Conservation (phyloP, 2,797 vertebrate species). For the Acrossocheilus fasciatus region DNA sequence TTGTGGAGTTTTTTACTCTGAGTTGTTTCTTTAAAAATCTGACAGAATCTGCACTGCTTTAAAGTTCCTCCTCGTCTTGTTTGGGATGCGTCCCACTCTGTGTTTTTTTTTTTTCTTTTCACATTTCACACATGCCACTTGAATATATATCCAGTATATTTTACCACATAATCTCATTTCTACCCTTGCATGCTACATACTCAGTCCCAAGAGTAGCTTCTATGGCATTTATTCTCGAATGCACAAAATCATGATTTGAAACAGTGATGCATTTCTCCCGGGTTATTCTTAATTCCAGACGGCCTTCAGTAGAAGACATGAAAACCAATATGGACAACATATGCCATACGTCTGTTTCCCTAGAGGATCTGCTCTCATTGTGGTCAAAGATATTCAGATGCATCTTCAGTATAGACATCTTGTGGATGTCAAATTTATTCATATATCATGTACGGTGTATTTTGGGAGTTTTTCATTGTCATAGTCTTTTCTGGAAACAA, state of each 20-base stretch:
- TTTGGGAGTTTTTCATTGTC: neutral
- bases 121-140: neutral
- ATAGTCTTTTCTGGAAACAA: neutral
- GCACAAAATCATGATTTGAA: slow-evolving; percentile 40
- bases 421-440: neutral
- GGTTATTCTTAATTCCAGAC: slow-evolving; percentile 51
- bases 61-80: neutral
- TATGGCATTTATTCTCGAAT: slow-evolving; percentile 17
- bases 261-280: slow-evolving; percentile 45
- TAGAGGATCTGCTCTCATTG: neutral
- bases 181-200: neutral
- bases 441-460: neutral
- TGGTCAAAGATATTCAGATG: neutral
- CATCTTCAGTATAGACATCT: neutral
- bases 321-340: neutral
- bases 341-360: neutral
- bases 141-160: neutral
- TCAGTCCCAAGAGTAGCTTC: neutral
- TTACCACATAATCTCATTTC: neutral
- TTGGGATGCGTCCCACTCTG: neutral
- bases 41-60: neutral
- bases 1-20: neutral
- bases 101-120: too few species aligned
- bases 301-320: neutral
- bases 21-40: neutral